Percentiles rank a stretch among this genome's conserved stretches.
These are phyloP conservation scores for Adelges cooleyi DNA, from an alignment of 1,140 invertebrate species.

Conservation along the genomic window DNA sequence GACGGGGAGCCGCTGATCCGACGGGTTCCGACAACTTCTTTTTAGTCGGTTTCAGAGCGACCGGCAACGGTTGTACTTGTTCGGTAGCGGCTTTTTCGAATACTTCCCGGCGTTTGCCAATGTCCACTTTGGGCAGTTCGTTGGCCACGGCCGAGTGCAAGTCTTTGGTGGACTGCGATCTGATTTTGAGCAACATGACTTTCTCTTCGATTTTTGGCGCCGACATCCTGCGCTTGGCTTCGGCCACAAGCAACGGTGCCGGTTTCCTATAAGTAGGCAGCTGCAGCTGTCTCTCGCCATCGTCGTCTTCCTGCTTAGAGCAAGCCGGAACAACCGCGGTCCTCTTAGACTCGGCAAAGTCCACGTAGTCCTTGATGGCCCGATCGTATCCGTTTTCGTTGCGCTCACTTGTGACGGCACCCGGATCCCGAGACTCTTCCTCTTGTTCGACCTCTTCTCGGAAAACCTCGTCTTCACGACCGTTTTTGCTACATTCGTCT, in stretches of 20 bases:
- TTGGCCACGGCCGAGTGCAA: neutral
- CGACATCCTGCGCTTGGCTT: slow-evolving; percentile 28
- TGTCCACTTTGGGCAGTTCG: slow-evolving; percentile 61
- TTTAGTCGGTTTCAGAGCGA: slow-evolving; percentile 22
- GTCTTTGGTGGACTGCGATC: slow-evolving; percentile 17
- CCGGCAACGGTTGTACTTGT: neutral
- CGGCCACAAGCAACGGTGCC: slow-evolving; percentile 32
- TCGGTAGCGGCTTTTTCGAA: slow-evolving; percentile 47
- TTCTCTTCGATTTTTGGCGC: slow-evolving; percentile 39
- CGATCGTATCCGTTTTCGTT: slow-evolving; percentile 74
- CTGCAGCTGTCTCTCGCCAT: slow-evolving; percentile 30
- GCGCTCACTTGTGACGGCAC: slow-evolving; percentile 41
- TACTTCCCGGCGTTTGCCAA: slow-evolving; percentile 65
- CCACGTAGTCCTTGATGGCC: slow-evolving; percentile 69
- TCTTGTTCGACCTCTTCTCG: neutral
- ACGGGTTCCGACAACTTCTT: neutral
- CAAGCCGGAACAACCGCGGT: neutral
- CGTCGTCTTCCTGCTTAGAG: neutral
- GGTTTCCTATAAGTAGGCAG: slow-evolving; percentile 8
- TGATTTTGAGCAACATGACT: slow-evolving; percentile 39
- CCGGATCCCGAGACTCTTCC: slow-evolving; percentile 47
- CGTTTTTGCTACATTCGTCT: slow-evolving; percentile 3
- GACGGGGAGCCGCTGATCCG: neutral
- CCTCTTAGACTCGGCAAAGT: slow-evolving; percentile 46
- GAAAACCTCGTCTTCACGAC: slow-evolving; percentile 1